Conservation (phyloP, 1,140 invertebrate genomes). For the Lordiphosa mommai region DNA sequence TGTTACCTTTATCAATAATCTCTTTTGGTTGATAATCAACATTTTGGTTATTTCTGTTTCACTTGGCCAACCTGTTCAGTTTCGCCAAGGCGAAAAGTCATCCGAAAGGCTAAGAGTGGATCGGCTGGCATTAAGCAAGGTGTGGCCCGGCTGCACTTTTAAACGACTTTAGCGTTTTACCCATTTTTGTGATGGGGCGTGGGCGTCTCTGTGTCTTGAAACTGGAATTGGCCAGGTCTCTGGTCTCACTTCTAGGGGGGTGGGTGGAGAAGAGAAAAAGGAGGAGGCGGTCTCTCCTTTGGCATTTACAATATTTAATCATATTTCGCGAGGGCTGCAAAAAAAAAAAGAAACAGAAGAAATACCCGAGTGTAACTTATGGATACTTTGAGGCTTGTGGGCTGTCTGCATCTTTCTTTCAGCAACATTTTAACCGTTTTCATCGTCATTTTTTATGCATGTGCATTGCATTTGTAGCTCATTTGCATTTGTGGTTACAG, state of each 20-base stretch:
- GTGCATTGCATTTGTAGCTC: constrained; percentile 72
- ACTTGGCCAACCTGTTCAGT: too few relatives aligned
- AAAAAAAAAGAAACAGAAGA: background rate
- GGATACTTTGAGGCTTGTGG: constrained; percentile 19
- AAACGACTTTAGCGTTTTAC: too few relatives aligned
- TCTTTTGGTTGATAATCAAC: too few relatives aligned
- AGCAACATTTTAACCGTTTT: constrained; percentile 57
- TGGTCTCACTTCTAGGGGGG: constrained; percentile 6
- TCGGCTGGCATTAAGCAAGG: too few relatives aligned
- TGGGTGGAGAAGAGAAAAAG: constrained; percentile 2
- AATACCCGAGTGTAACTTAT: constrained; percentile 33
- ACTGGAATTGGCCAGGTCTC: constrained; percentile 6
- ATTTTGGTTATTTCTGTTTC: too few relatives aligned
- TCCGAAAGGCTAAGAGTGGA: too few relatives aligned
- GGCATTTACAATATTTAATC: constrained; percentile 76
- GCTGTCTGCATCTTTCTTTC: constrained; percentile 9
- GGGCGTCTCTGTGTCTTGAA: background rate
- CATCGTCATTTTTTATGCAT: constrained; percentile 64
- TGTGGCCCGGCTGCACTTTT: too few relatives aligned
- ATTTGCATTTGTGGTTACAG: constrained; percentile 69
- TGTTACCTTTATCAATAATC: too few relatives aligned
- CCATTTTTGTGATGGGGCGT: too few relatives aligned
- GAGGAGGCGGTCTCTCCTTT: constrained; percentile 35
- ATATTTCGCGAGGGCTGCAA: constrained; percentile 49
- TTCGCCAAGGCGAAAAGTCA: too few relatives aligned